Percentiles rank a stretch among this genome's conserved stretches.
Conservation (phyloP, 2,797 vertebrate species). For the Pseudochirops cupreus region DNA sequence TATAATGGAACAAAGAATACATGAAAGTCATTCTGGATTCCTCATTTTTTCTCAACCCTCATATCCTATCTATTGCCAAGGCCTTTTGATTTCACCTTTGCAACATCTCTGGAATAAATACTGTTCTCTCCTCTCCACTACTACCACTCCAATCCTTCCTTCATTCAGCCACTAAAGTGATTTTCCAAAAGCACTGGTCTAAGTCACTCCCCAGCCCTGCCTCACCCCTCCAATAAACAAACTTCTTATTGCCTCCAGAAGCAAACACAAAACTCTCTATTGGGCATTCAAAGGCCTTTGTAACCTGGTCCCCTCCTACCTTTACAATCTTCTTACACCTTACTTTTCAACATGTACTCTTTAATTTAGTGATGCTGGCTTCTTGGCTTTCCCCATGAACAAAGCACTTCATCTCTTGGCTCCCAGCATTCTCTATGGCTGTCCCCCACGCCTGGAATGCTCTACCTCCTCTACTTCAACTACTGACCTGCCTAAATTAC, state of each 20-base stretch:
- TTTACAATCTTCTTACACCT: not conserved
- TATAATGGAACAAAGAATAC: not conserved
- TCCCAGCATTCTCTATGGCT: not conserved
- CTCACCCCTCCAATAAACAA: no score
- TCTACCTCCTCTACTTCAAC: not conserved
- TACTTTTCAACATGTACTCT: not conserved
- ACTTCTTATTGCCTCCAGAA: not conserved
- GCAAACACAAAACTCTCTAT: not conserved
- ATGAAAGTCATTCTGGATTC: not conserved
- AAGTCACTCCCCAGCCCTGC: not conserved
- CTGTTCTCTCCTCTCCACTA: not conserved
- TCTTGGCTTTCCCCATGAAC: not conserved
- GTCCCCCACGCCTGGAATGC: not conserved
- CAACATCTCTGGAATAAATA: not conserved
- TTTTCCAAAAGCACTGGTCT: not conserved
- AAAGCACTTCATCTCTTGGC: not conserved
- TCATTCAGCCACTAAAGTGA: not conserved
- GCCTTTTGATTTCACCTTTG: not conserved
- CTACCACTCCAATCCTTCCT: not conserved
- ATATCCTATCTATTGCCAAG: not conserved
- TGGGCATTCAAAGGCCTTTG: no score
- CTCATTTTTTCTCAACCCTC: not conserved
- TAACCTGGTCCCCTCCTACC: not conserved
- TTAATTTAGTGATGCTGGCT: not conserved
- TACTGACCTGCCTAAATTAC: not conserved